Evolutionary conservation across 2,888 invertebrate species (phyloP), one percentile per base, ranked within the genome.

Genomic region (Marronus borbonicus): DNA sequence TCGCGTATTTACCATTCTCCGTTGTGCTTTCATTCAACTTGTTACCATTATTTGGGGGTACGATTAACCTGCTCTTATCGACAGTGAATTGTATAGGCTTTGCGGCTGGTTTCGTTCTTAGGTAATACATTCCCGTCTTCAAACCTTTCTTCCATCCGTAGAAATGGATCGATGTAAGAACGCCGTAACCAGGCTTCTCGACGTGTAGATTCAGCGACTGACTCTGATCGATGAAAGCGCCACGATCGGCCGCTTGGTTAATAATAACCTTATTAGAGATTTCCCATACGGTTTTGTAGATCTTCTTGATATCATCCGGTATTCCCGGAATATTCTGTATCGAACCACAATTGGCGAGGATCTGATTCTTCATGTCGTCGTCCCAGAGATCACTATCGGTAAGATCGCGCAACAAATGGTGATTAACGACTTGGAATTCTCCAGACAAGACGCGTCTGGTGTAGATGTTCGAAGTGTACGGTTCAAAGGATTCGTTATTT

Each of bases 71-170:
- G 0, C 91, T 90, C 87, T 98, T 98, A 88, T 99, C 98, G 0
- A 99, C 98, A 0, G 99, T 99, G 88, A 99, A 99, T 87, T 99
- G 98, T 83, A 99, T 97, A 4, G 99, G 97, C 88, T 96, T 95
- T 1, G 96, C 97, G 0, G 99, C 99, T 5, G 99, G 97, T 87
- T 98, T 98, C 0, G 98, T 98, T 70, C 98, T 92, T 81, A 99
- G 90, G 88, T 99, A 99, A 88, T 99, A 99, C 98, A 99, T 98
- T 72, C 99, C 99, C 1, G 99, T 99, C 90, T 99, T 99, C 78
- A 99, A 90, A 2, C 99, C 99, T 89, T 94, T 92, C 89, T 96
- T 95, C 99, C 99, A 99, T 0, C 96, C 97, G 88, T 97, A 96
- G 89, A 99, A 99, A 89, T 99, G 99, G 93, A 99, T 99, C 1